Evolutionary conservation across 37 sponge, comb jelly and placozoan genomes (phyloP).

Genomic region (Amphimedon queenslandica): DNA sequence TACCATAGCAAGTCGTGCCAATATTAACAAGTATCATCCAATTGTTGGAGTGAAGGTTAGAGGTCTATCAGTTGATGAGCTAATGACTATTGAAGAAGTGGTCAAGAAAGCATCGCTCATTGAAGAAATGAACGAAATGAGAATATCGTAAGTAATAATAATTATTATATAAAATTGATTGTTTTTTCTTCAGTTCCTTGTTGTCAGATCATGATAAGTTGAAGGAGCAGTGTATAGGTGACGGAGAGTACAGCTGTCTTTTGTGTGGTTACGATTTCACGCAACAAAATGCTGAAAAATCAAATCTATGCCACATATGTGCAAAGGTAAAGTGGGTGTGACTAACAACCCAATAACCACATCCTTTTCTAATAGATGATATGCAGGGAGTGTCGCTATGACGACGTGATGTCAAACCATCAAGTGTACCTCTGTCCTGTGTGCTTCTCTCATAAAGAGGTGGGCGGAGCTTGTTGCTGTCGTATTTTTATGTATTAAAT

Average conservation of each 20-base stretch:
- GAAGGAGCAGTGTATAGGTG: background rate
- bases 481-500: background rate
- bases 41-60: background rate
- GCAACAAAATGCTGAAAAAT: no score
- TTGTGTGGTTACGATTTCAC: background rate
- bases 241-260: background rate
- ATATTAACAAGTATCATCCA: background rate
- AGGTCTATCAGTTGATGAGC: slow-evolving; percentile 19
- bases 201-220: background rate
- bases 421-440: slow-evolving; percentile 10
- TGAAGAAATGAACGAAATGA: slow-evolving; percentile 29
- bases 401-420: no score
- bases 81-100: slow-evolving; percentile 35
- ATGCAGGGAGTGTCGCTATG: no score
- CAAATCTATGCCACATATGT: slow-evolving; percentile 37
- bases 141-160: slow-evolving; percentile 49
- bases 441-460: slow-evolving; percentile 31
- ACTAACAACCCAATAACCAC: no score
- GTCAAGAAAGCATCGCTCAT: slow-evolving; percentile 27
- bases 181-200: background rate
- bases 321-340: slow-evolving; percentile 26
- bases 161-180: background rate
- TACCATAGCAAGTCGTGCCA: slow-evolving; percentile 22
- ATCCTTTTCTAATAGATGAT: no score
- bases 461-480: background rate